Evolutionary conservation across 2,888 invertebrate genomes (phyloP).

Genomic region (Hydraecia micacea): DNA sequence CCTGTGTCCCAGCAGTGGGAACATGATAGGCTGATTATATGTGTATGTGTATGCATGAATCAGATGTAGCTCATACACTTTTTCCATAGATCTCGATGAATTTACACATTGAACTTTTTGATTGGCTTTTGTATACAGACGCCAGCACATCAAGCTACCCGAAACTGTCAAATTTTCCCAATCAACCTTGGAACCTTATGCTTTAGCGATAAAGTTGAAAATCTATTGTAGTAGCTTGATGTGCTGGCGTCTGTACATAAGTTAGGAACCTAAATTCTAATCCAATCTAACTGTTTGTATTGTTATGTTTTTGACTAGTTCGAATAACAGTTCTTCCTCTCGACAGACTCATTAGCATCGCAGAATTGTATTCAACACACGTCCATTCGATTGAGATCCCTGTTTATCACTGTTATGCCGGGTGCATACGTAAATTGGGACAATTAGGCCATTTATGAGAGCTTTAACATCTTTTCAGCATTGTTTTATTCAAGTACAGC

Average conservation of each 20-base stretch:
- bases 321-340: constrained; percentile 14
- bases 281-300: not conserved
- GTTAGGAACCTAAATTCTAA: not conserved
- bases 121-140: too few species aligned
- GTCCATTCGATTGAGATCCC: constrained; percentile 3
- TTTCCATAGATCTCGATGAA: not conserved
- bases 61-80: not conserved
- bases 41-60: not conserved
- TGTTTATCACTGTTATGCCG: constrained; percentile 14
- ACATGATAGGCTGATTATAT: not conserved
- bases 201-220: too few species aligned
- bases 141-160: too few species aligned
- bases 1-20: not conserved
- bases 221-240: too few species aligned
- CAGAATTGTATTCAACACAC: constrained; percentile 36
- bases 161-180: too few species aligned
- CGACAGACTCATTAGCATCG: constrained; percentile 15
- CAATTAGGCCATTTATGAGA: constrained; percentile 20
- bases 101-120: not conserved
- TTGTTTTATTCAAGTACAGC: constrained; percentile 13
- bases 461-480: not conserved
- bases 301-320: not conserved
- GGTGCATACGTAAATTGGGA: constrained; percentile 35
- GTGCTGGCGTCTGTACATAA: too few species aligned
- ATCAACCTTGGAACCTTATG: too few species aligned